phyloP scores from a whole-genome alignment of 1,140 invertebrate genomes.

The Heliconius melpomene region DNA sequence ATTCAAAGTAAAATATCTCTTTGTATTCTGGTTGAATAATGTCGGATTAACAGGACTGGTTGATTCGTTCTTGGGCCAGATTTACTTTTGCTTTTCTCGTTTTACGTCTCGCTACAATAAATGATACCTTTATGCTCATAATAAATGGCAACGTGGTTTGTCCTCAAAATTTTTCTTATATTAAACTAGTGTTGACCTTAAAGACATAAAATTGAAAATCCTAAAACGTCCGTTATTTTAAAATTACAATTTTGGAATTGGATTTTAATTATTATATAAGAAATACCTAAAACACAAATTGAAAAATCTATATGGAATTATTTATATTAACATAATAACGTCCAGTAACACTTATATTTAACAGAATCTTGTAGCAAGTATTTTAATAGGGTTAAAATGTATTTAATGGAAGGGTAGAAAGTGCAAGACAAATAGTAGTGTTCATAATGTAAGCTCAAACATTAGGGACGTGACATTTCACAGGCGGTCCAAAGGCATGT shows the following conservation, averaged over 20 bases:
- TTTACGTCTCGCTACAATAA: constrained; percentile 17
- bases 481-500: constrained; percentile 47
- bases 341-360: neutral
- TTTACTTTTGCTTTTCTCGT: constrained; percentile 54
- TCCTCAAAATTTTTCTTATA: neutral
- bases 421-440: constrained; percentile 47
- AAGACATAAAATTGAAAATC: too few relatives aligned
- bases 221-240: too few relatives aligned
- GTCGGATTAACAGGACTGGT: constrained; percentile 59
- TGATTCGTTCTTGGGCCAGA: constrained; percentile 52
- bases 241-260: too few relatives aligned
- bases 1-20: constrained; percentile 63
- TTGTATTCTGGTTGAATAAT: constrained; percentile 67
- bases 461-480: constrained; percentile 60
- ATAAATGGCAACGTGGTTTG: neutral
- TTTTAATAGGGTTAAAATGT: neutral
- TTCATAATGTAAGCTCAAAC: constrained; percentile 44
- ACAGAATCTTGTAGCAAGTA: neutral
- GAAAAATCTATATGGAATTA: too few relatives aligned
- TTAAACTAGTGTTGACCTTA: too few relatives aligned
- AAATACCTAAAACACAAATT: too few relatives aligned
- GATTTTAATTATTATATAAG: too few relatives aligned
- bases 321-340: neutral
- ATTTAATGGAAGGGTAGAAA: constrained; percentile 21
- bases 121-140: neutral